These are phyloP conservation scores for Zaprionus inermis DNA, from an alignment of 1,140 invertebrate species.

Conservation along the genomic window DNA sequence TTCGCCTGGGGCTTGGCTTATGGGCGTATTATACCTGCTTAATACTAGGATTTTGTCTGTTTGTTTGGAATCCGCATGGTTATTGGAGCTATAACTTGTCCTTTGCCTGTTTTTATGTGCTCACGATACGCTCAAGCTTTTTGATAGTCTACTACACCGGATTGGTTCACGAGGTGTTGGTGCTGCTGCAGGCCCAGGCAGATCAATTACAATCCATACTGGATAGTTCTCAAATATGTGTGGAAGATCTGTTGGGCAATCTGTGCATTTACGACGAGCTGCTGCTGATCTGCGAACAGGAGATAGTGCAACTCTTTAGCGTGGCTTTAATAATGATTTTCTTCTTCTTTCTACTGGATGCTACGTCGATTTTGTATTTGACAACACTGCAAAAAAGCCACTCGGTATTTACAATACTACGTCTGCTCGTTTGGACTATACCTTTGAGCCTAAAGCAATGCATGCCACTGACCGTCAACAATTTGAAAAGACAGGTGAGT, in stretches of 20 bases:
- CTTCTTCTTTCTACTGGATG: conserved; percentile 14
- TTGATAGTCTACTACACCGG: conserved; percentile 16
- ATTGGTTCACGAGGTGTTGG: conserved; percentile 2
- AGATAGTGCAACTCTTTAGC: conserved; percentile 21
- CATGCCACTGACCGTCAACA: conserved; percentile 26
- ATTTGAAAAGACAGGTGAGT: conserved; percentile 29
- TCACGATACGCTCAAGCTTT: conserved; percentile 4
- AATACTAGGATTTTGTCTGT: background rate
- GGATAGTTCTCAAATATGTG: background rate
- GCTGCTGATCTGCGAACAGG: conserved; percentile 20
- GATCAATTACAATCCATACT: background rate
- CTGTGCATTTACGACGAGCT: conserved; percentile 20
- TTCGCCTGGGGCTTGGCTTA: background rate
- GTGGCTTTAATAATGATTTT: conserved; percentile 4
- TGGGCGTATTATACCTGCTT: background rate
- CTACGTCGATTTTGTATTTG: conserved; percentile 10
- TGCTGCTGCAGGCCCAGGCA: conserved; percentile 5
- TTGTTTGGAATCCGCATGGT: background rate
- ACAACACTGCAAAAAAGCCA: background rate
- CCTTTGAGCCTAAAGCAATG: background rate
- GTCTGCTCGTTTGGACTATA: conserved; percentile 1
- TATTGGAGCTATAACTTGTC: background rate
- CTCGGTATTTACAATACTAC: background rate
- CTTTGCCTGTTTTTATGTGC: background rate
- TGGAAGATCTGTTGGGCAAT: background rate